Base-by-base conservation (phyloP, 2,113 vertebrate species). In the Aptenodytes patagonicus region DNA sequence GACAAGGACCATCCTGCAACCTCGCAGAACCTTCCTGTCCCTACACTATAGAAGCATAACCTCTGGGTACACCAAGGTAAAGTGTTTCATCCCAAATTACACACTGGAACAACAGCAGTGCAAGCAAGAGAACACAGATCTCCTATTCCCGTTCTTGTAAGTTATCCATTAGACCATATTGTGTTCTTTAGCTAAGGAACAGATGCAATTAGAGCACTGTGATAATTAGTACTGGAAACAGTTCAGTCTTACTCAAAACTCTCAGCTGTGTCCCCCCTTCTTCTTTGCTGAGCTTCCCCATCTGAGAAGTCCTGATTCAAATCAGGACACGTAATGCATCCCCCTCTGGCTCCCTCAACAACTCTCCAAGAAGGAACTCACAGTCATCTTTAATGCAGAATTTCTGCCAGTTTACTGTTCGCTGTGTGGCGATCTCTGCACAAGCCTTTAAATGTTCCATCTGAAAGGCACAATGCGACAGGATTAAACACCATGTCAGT, bases 331-430 rank as follows among this genome's bases (percentile, higher is more conserved):
- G 1, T 17, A 25, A 44, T 1, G 3, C 40, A 46, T 9, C 28
- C 46, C 46, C 46, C 84, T 22, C 72, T 57, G 52, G 52, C 34
- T 61, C 60, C 80, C 81, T 31, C 58, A 52, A 61, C 61, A 1
- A 28, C 44, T 24, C 54, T 24, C 44, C 29, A 15, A n/a, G 71
- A 44, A 42, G n/a, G 4, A 42, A 98, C 99, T 99, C 98, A 99
- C 99, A 99, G 94, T 99, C 99, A 14, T 99, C 99, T 97, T 99
- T 99, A 97, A 99, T 99, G 97, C 99, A 99, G 97, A 99, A 99
- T 68, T 99, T 99, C 97, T 99, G 99, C 99, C 99, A 99, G 98
- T 99, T 99, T 84, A 99, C 97, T 0, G 99, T 99, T 52, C 99
- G 97, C 97, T 99, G 99, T 5, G 99, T 99, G 58, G 99, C 99